Conservation (phyloP, 2,797 vertebrate species). For the Lithobates sylvaticus region DNA sequence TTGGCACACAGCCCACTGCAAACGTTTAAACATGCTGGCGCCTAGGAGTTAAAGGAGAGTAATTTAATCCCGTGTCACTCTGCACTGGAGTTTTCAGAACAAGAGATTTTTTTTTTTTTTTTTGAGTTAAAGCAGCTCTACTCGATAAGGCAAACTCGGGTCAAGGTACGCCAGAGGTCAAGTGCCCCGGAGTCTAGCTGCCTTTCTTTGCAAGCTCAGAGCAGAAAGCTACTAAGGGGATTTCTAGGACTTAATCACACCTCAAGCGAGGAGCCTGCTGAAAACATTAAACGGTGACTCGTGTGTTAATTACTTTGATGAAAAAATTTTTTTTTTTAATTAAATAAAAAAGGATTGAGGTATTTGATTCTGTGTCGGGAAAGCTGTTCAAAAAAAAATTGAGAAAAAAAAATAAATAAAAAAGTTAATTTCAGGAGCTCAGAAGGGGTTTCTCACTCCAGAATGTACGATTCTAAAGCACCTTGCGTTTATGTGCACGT, state of each 20-base stretch:
- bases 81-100: constrained; percentile 34
- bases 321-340: too few relatives aligned
- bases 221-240: not conserved
- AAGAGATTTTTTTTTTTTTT: constrained; percentile 11
- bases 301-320: not conserved
- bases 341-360: too few relatives aligned
- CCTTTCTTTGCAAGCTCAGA: not conserved
- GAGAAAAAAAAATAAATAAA: too few relatives aligned
- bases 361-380: too few relatives aligned
- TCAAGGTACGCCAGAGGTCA: constrained; percentile 54
- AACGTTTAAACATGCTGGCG: constrained; percentile 54
- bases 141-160: constrained; percentile 37
- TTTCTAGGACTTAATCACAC: not conserved
- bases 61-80: constrained; percentile 58
- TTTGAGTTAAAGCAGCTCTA: constrained; percentile 44
- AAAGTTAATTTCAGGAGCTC: too few relatives aligned
- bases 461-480: too few relatives aligned
- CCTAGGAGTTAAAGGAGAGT: constrained; percentile 54
- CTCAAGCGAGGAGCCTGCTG: not conserved
- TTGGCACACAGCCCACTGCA: constrained; percentile 30
- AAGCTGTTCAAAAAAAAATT: too few relatives aligned
- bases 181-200: constrained; percentile 14
- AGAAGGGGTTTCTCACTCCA: too few relatives aligned
- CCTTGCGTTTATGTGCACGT: too few relatives aligned
- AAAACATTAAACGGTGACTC: not conserved